These are phyloP conservation scores for Leptestheria dahalacensis DNA, from an alignment of 1,140 invertebrate genomes.

Conservation along the genomic window DNA sequence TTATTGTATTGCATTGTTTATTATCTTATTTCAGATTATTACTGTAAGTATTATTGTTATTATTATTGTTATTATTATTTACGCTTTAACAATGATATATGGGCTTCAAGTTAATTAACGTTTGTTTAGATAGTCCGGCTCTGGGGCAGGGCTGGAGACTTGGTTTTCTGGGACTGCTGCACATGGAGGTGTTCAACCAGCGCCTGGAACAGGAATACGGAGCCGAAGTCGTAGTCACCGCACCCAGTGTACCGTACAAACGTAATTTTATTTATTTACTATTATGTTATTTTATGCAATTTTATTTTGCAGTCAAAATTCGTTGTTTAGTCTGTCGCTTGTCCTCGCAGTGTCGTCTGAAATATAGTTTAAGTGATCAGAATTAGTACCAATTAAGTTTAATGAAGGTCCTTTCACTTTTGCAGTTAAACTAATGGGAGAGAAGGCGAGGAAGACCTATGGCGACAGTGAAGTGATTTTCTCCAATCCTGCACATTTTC, in stretches of 20 bases:
- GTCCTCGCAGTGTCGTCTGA: no score
- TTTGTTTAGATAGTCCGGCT: slow-evolving; percentile 48
- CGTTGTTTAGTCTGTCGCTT: no score
- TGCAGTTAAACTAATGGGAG: slow-evolving; percentile 50
- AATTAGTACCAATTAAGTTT: no score
- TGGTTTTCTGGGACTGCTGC: slow-evolving; percentile 84
- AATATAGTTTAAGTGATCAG: no score
- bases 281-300: no score
- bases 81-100: no score
- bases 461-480: slow-evolving; percentile 51
- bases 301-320: no score
- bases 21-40: no score
- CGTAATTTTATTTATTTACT: no score
- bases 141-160: slow-evolving; percentile 85
- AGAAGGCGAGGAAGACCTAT: slow-evolving; percentile 49
- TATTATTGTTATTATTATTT: not conserved
- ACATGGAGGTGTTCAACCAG: slow-evolving; percentile 92
- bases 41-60: not conserved
- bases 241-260: slow-evolving; percentile 89
- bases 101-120: not conserved
- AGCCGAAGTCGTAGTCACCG: slow-evolving; percentile 73
- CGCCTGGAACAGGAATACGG: slow-evolving; percentile 84
- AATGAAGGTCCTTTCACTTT: no score
- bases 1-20: not conserved
- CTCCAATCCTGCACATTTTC: slow-evolving; percentile 71